Base-by-base conservation (phyloP, 2,797 vertebrate genomes). In the Eupleurogrammus muticus region DNA sequence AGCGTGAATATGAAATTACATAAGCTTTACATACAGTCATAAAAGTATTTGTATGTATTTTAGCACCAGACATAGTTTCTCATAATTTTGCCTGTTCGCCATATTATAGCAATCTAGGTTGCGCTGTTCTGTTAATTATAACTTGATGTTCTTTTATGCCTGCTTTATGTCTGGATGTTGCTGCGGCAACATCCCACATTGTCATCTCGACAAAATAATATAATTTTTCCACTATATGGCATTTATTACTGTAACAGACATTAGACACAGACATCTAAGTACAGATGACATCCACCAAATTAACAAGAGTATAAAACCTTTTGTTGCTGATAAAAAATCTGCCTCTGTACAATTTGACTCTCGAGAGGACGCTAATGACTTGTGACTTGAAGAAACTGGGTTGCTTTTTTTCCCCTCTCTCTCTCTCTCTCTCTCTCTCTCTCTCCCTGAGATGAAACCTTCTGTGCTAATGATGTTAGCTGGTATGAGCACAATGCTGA, bases 321-420 rank as follows among this genome's bases (percentile, higher is more conserved):
- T 92, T 89, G 86, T 88, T 87, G 89, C 85, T 86, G 86, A 89
- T 90, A 86, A 90, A 90, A 90, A 91, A 84, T 84, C 87, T 79
- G 90, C 87, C 90, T 88, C 89, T 90, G 88, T 90, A 89, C 90
- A 91, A 87, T 93, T 89, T 92, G 87, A 91, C 87, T 92, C 87
- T 91, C 81, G 57, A 88, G 90, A 90, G 86, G 89, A 93, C 75
- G 49, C 88, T 93, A 93, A 93, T 92, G 89, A 92, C 90, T 92
- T 92, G 90, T 92, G 92, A 92, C 92, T 93, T 87, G 75, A 90
- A 92, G 90, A 93, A 92, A 92, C 88, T 82, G 88, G 87, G 90
- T 92, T 90, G 90, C 60, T 85, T 86, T 87, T 81, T 80, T 66
- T 35, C 28, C 6, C 6, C 28, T 28, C 28, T 28, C 28, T 28